phyloP scores from a whole-genome alignment of 1,140 invertebrate species.

The Halesus radiatus region DNA sequence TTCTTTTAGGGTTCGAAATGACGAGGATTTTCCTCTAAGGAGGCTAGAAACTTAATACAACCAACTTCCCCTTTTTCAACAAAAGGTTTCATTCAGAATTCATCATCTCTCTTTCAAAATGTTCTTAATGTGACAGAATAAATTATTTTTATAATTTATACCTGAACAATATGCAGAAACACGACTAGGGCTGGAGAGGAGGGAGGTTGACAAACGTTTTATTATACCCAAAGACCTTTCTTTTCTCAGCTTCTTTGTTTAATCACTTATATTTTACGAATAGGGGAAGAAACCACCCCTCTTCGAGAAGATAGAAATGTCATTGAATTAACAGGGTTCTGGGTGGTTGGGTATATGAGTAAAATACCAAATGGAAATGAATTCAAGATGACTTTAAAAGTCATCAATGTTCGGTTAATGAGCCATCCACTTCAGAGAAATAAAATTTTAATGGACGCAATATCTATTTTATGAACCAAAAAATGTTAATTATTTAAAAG shows the following conservation, averaged over 20 bases:
- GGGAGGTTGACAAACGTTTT: not conserved
- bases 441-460: too few species aligned
- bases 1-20: too few species aligned
- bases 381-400: not conserved
- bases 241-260: conserved; percentile 14
- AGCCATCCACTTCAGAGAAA: not conserved
- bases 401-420: not conserved
- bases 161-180: not conserved
- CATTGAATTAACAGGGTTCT: conserved; percentile 7
- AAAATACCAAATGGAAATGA: too few species aligned
- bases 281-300: not conserved
- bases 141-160: not conserved
- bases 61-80: too few species aligned
- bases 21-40: too few species aligned
- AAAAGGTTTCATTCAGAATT: too few species aligned
- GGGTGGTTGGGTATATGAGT: not conserved
- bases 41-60: too few species aligned
- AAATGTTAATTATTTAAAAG: too few species aligned
- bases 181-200: not conserved
- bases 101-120: not conserved
- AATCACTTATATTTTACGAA: conserved; percentile 15
- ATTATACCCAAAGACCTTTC: conserved; percentile 4
- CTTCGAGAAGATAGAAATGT: conserved; percentile 5
- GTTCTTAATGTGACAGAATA: not conserved
- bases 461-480: too few species aligned